Evolutionary conservation across 35 echinoderm and acorn worm species (phyloP).

Genomic region (Lytechinus variegatus): DNA sequence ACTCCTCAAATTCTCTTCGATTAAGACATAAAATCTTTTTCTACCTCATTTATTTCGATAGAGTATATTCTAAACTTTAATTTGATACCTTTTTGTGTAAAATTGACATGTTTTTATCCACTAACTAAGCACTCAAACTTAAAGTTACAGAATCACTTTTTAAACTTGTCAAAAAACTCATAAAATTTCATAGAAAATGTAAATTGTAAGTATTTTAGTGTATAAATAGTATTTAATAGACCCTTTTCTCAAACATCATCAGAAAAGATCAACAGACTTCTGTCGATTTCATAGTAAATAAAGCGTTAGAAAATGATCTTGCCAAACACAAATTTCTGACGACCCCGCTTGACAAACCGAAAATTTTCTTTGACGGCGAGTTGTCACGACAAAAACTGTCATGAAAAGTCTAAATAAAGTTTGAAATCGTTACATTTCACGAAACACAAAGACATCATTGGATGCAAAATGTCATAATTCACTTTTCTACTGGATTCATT

Average conservation of each 20-base stretch:
- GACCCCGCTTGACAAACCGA: background rate
- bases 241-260: background rate
- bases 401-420: background rate
- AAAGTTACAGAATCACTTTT: slow-evolving; percentile 8
- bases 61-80: slow-evolving; percentile 23
- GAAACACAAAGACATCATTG: background rate
- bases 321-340: background rate
- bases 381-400: background rate
- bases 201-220: background rate
- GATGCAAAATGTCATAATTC: background rate
- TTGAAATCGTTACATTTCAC: background rate
- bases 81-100: background rate
- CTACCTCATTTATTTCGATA: background rate
- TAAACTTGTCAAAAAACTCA: background rate
- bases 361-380: background rate
- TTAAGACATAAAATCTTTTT: background rate
- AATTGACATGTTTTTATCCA: background rate
- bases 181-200: slow-evolving; percentile 43
- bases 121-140: background rate
- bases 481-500: background rate
- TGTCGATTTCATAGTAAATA: background rate
- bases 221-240: background rate
- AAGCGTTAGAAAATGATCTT: background rate
- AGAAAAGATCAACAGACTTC: background rate
- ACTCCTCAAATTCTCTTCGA: slow-evolving; percentile 11